Evolutionary conservation across 2,113 vertebrate genomes (phyloP).

Genomic region (Pithys albifrons): DNA sequence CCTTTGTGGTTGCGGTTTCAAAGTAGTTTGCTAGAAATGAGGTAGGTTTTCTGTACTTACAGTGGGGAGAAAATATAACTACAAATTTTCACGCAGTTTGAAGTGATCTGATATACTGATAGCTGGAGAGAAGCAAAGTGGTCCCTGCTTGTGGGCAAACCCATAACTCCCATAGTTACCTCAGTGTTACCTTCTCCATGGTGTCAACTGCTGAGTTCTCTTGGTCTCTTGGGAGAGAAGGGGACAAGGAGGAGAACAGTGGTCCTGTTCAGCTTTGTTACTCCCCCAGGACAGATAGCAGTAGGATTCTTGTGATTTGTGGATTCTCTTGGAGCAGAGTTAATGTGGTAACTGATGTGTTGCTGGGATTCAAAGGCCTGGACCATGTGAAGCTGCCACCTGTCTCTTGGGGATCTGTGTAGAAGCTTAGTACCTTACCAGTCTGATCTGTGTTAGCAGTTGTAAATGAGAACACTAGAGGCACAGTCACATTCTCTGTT

Average conservation of each 20-base stretch:
- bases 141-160: neutral
- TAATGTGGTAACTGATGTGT: neutral
- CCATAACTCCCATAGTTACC: neutral
- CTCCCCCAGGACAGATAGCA: neutral
- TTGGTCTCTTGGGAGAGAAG: neutral
- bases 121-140: neutral
- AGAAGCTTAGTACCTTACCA: neutral
- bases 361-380: neutral
- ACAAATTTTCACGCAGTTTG: neutral
- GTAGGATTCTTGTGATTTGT: neutral
- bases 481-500: neutral
- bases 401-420: neutral
- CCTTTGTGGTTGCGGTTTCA: neutral
- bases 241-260: neutral
- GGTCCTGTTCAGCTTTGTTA: neutral
- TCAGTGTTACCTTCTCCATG: neutral
- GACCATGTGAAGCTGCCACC: neutral
- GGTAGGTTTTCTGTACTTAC: neutral
- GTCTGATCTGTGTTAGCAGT: neutral
- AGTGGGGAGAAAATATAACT: neutral
- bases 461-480: neutral
- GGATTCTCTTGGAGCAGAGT: neutral
- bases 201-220: neutral
- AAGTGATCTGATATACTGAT: neutral
- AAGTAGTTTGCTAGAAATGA: neutral